Percentiles rank a stretch among this genome's conserved stretches.
These are phyloP conservation scores for Oconnorella tubifera DNA, from an alignment of 2,888 invertebrate genomes.

Conservation along the genomic window DNA sequence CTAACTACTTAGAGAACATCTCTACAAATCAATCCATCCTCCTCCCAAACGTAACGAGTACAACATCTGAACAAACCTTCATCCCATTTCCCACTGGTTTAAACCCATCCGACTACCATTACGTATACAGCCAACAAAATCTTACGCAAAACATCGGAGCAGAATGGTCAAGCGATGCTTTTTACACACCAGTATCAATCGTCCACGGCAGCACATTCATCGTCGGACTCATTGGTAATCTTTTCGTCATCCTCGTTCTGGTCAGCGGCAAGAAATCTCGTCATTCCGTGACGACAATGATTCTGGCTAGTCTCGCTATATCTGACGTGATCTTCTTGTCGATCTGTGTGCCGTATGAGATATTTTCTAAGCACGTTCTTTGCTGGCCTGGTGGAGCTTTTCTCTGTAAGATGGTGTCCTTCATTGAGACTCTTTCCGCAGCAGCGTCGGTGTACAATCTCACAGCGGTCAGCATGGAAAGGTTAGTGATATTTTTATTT, in stretches of 20 bases:
- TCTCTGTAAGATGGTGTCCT: background rate
- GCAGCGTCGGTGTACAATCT: background rate
- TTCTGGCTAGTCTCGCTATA: background rate
- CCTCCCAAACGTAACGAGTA: no score
- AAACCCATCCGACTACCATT: no score
- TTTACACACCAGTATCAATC: background rate
- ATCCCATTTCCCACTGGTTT: no score
- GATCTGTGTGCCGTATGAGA: background rate
- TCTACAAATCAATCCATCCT: no score
- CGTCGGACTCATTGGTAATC: background rate
- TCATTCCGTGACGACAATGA: background rate
- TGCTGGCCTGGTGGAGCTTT: background rate
- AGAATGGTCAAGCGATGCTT: background rate
- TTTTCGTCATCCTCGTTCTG: background rate
- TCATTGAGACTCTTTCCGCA: background rate
- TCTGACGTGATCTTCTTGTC: background rate
- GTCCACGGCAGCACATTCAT: background rate
- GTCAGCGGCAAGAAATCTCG: background rate
- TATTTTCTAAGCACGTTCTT: background rate
- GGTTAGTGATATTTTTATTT: background rate
- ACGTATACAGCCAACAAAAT: no score
- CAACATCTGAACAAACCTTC: no score
- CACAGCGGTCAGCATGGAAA: background rate
- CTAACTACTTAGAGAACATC: no score
- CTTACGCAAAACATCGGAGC: no score